phyloP scores from a whole-genome alignment of 2,113 vertebrate genomes.

The Python bivittatus region DNA sequence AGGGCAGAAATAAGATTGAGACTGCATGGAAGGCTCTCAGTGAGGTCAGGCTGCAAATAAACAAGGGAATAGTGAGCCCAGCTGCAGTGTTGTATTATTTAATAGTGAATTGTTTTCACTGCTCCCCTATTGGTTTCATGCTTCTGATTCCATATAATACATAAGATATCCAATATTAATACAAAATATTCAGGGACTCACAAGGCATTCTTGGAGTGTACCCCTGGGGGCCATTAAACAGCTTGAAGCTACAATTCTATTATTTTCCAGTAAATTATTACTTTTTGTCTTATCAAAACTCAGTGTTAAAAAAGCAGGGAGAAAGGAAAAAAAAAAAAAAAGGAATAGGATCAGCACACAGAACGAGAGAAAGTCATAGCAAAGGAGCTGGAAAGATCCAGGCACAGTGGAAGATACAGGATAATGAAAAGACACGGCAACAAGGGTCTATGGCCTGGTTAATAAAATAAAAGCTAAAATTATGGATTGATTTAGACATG shows the following conservation, averaged over 20 bases:
- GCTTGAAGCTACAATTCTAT: constrained; percentile 47
- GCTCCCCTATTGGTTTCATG: constrained; percentile 51
- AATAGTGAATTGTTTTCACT: constrained; percentile 42
- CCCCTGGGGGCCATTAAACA: constrained; percentile 61
- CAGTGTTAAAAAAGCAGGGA: background rate
- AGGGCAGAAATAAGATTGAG: constrained; percentile 13
- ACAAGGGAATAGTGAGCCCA: constrained; percentile 3
- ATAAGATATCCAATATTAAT: constrained; percentile 71
- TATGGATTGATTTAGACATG: background rate
- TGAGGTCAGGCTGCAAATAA: constrained; percentile 41
- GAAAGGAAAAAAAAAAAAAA: background rate
- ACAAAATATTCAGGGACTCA: constrained; percentile 62
- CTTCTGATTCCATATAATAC: constrained; percentile 65
- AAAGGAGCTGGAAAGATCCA: background rate
- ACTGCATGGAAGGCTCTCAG: constrained; percentile 34
- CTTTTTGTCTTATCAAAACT: constrained; percentile 53
- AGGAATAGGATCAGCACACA: background rate
- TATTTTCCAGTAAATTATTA: constrained; percentile 48
- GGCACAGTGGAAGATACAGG: background rate
- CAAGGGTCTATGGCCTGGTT: background rate
- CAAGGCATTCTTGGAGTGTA: constrained; percentile 47
- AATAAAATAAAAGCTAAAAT: background rate
- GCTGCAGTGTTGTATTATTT: constrained; percentile 45
- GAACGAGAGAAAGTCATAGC: constrained; percentile 8
- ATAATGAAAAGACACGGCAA: background rate